Evolutionary conservation across 2,113 vertebrate species (phyloP).

Genomic region (Geothlypis trichas): DNA sequence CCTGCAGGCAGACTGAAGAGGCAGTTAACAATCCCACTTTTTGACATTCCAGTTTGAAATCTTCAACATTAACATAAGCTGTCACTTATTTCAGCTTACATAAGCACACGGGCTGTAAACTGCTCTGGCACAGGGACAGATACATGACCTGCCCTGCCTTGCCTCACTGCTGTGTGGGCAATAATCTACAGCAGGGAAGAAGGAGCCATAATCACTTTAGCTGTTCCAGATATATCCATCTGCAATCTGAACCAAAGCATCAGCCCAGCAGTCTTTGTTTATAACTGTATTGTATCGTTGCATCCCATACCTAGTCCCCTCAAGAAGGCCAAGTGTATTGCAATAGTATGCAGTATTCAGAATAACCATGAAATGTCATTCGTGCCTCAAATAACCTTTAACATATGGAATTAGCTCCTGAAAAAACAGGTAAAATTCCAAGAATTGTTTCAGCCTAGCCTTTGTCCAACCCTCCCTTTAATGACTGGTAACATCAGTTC

Average conservation of each 20-base stretch:
- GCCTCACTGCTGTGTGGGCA: background rate
- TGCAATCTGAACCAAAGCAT: background rate
- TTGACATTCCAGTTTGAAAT: background rate
- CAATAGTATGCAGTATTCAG: background rate
- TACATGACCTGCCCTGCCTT: background rate
- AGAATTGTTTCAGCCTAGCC: background rate
- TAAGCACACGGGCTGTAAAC: background rate
- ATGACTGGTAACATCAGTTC: background rate
- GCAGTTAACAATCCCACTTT: background rate
- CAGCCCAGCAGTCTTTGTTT: background rate
- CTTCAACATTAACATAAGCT: background rate
- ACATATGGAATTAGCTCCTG: background rate
- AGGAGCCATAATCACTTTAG: conserved; percentile 1
- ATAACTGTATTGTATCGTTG: rapidly evolving
- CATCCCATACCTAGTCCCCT: background rate
- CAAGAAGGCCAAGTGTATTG: background rate
- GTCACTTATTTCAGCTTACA: background rate
- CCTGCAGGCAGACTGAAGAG: background rate
- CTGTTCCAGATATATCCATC: background rate
- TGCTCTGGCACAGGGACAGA: background rate
- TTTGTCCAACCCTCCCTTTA: background rate
- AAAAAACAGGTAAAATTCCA: background rate
- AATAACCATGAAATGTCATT: background rate
- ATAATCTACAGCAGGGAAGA: background rate
- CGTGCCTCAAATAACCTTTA: background rate